Evolutionary conservation across 2,797 vertebrate genomes (phyloP).

Genomic region (Tamandua tetradactyla): DNA sequence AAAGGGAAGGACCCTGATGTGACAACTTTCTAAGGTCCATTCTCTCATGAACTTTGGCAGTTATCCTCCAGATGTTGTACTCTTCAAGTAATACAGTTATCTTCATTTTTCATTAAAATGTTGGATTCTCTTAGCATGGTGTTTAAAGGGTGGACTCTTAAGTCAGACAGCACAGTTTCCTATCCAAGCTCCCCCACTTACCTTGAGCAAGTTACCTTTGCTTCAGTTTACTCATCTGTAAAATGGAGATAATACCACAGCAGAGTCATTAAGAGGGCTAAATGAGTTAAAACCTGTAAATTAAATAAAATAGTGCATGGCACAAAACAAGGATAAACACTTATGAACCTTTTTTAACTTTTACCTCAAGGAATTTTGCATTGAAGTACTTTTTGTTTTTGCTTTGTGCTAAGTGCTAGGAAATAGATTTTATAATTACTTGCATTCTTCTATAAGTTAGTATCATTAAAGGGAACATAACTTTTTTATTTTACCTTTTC

Average conservation of each 20-base stretch:
- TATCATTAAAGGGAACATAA: neutral
- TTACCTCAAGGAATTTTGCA: neutral
- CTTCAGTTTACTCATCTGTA: neutral
- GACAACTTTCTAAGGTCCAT: too few relatives aligned
- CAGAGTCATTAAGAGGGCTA: neutral
- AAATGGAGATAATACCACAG: neutral
- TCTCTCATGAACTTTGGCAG: neutral
- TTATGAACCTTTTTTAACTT: neutral
- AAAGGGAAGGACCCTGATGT: neutral
- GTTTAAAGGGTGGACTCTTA: neutral
- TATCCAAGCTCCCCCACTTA: neutral
- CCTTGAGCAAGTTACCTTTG: neutral
- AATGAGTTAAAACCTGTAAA: neutral
- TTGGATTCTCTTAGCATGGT: neutral
- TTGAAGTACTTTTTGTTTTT: neutral
- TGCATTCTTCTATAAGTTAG: neutral
- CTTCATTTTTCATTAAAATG: slow-evolving; percentile 16
- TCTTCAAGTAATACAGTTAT: neutral
- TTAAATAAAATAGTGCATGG: neutral
- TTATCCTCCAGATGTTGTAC: neutral
- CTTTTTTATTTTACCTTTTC: slow-evolving; percentile 24
- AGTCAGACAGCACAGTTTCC: neutral
- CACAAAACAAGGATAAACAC: neutral
- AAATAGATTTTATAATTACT: slow-evolving; percentile 41
- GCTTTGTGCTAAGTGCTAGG: neutral